These are phyloP conservation scores for Trididemnum miniatum DNA, from an alignment of 23 tunicate species.

Conservation along the genomic window DNA sequence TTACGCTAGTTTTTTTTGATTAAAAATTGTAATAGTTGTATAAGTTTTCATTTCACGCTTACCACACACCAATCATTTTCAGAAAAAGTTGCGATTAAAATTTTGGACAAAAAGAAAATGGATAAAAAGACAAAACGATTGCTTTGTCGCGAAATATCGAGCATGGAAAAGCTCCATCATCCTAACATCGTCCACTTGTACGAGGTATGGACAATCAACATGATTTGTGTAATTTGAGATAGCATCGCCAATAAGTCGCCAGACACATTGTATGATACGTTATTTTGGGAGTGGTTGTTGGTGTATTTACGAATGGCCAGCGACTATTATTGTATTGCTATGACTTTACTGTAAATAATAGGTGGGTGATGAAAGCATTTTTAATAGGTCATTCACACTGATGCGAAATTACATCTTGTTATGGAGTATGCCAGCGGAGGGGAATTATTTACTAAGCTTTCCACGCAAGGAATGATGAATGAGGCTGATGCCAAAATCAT, in stretches of 20 bases:
- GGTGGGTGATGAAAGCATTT: no score
- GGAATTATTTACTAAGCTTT: constrained; percentile 69
- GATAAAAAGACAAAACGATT: constrained; percentile 77
- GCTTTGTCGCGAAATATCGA: constrained; percentile 78
- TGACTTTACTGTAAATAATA: no score
- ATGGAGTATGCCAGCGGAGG: constrained; percentile 95
- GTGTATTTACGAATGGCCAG: no score
- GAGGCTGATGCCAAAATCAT: constrained; percentile 75
- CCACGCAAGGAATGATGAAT: constrained; percentile 85
- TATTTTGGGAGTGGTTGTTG: not conserved
- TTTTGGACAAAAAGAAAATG: constrained; percentile 84
- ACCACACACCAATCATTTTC: no score
- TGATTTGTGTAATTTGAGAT: no score
- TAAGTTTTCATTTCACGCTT: no score
- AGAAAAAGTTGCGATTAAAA: constrained; percentile 85
- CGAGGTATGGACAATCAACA: constrained; percentile 54
- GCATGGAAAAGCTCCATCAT: constrained; percentile 91
- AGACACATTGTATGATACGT: not conserved
- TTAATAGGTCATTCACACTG: constrained; percentile 91
- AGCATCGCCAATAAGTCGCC: no score
- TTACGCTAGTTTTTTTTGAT: no score
- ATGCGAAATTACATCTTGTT: constrained; percentile 61
- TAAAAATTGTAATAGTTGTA: no score
- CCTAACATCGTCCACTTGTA: constrained; percentile 77
- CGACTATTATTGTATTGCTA: no score